phyloP scores from a whole-genome alignment of 2,113 vertebrate genomes.

The Melierax canorus region DNA sequence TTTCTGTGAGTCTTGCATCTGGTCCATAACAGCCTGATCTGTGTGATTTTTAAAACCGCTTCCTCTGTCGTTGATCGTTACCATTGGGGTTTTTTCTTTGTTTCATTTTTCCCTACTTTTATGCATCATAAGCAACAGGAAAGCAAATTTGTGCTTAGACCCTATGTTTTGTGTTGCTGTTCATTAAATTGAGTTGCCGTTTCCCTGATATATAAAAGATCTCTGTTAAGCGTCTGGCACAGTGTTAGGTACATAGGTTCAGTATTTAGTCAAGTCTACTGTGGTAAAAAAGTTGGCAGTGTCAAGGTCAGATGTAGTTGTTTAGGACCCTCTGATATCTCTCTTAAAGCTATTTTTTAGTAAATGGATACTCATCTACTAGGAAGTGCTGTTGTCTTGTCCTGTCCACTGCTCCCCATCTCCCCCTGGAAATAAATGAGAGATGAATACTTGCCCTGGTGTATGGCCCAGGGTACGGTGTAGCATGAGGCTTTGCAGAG shows the following conservation, averaged over 20 bases:
- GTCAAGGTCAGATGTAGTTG: accelerated
- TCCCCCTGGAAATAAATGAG: accelerated
- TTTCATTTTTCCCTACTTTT: background rate
- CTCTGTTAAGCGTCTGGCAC: background rate
- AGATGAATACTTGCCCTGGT: accelerated
- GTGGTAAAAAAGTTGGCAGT: no score
- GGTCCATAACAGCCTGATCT: background rate
- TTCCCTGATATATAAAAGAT: accelerated
- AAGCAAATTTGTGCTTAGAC: background rate
- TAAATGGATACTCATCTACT: accelerated
- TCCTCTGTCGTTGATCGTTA: background rate
- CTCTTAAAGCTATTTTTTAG: background rate
- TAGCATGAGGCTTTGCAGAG: background rate
- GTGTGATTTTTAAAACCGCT: background rate
- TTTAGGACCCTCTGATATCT: accelerated
- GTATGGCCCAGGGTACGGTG: background rate
- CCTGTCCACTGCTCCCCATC: background rate
- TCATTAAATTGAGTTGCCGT: accelerated
- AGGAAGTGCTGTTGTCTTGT: background rate
- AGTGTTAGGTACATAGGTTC: accelerated
- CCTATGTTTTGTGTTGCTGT: background rate
- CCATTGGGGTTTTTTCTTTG: background rate
- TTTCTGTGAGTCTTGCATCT: background rate
- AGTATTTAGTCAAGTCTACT: accelerated
- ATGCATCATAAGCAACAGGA: background rate